phyloP scores from a whole-genome alignment of 2,888 invertebrate species.

The Lasioglossum leucozonium region DNA sequence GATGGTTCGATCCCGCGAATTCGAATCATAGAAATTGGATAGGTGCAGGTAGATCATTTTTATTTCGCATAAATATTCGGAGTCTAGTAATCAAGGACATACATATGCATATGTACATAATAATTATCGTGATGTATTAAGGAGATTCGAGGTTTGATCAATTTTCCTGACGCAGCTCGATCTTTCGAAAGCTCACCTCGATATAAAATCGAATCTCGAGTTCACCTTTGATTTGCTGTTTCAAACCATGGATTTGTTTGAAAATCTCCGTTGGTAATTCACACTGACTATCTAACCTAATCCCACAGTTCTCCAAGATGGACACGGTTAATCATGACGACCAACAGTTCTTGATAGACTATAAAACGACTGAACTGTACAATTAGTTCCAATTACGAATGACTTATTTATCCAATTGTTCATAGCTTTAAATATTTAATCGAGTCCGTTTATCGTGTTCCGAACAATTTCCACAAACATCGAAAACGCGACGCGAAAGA shows the following conservation, averaged over 20 bases:
- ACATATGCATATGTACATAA: too few species aligned
- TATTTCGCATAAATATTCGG: not conserved
- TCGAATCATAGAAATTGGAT: not conserved
- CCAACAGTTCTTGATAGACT: constrained; percentile 50
- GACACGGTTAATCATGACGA: constrained; percentile 3
- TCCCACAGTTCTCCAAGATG: not conserved
- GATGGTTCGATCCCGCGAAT: not conserved
- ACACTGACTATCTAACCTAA: constrained; percentile 24
- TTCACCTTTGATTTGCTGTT: not conserved
- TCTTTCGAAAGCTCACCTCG: not conserved
- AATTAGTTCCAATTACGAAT: constrained; percentile 24
- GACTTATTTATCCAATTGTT: not conserved
- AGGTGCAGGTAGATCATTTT: not conserved
- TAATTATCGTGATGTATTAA: not conserved
- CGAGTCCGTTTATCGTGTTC: not conserved
- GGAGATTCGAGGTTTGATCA: not conserved
- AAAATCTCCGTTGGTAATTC: constrained; percentile 26
- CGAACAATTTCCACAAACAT: not conserved
- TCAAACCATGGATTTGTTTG: not conserved
- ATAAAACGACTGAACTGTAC: constrained; percentile 66
- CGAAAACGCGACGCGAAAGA: not conserved
- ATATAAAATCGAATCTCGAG: not conserved
- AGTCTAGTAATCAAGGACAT: not conserved
- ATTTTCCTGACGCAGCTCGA: not conserved
- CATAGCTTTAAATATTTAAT: not conserved